A percentile compares a stretch with the other conserved stretches of the same genome.
Evolutionary conservation across 37 sponge, comb jelly and placozoan genomes (phyloP).

Genomic region (Mnemiopsis leidyi): DNA sequence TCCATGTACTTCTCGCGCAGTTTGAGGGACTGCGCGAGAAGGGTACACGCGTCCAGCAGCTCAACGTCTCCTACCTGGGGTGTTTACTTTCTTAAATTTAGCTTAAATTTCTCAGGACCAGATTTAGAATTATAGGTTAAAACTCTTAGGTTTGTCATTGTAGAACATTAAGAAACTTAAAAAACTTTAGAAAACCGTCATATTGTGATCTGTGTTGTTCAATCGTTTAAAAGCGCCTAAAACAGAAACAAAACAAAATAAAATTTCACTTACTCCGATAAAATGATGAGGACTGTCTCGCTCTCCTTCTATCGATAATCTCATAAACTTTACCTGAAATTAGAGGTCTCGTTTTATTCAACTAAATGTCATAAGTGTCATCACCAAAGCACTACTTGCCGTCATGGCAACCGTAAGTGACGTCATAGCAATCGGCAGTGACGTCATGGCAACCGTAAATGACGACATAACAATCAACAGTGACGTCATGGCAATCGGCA

Average conservation of each 20-base stretch:
- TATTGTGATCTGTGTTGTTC: too few relatives aligned
- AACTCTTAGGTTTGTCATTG: not conserved
- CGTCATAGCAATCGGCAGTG: not conserved
- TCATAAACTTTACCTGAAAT: slow-evolving; percentile 38
- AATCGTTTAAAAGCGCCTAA: too few relatives aligned
- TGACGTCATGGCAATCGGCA: not conserved
- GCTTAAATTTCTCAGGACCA: not conserved
- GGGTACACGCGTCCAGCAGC: slow-evolving; percentile 9
- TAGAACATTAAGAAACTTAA: not conserved
- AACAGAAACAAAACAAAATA: too few relatives aligned
- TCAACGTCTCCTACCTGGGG: slow-evolving; percentile 35
- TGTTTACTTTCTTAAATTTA: not conserved
- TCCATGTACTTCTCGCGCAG: slow-evolving; percentile 29
- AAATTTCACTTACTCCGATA: not conserved
- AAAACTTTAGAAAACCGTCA: too few relatives aligned
- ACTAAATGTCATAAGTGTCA: too few relatives aligned
- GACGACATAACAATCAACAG: not conserved
- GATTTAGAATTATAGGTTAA: not conserved
- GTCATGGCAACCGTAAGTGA: not conserved
- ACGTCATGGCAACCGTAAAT: not conserved
- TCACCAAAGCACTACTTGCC: not conserved
- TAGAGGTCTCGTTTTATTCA: too few relatives aligned
- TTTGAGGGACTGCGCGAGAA: slow-evolving; percentile 9
- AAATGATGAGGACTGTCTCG: slow-evolving; percentile 25
- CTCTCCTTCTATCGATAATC: slow-evolving; percentile 5